Evolutionary conservation across 2,888 invertebrate species (phyloP).

Genomic region (Chrysolina haemoptera): DNA sequence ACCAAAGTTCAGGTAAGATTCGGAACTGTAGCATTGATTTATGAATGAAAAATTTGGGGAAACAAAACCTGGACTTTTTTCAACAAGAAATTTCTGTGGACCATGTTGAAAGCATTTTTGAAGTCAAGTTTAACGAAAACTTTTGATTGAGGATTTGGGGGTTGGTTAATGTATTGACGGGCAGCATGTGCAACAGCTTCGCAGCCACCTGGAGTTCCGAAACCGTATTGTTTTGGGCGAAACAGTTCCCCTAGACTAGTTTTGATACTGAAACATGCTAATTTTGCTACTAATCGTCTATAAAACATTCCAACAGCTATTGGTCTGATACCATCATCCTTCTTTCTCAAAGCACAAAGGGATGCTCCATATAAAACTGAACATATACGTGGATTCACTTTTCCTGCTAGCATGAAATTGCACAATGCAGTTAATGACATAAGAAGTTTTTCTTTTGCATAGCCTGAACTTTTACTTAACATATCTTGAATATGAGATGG

Average conservation of each 20-base stretch:
- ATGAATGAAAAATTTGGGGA: not conserved
- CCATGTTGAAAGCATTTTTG: not conserved
- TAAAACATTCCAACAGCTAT: too few species aligned
- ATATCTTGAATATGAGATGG: not conserved
- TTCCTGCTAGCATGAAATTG: too few species aligned
- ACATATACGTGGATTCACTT: too few species aligned
- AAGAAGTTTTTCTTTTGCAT: too few species aligned
- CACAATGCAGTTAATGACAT: too few species aligned
- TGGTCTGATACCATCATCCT: too few species aligned
- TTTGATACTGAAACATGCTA: too few species aligned
- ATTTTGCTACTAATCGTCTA: too few species aligned
- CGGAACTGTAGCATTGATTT: not conserved
- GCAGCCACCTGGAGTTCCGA: conserved; percentile 5
- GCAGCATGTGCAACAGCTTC: not conserved
- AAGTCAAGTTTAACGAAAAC: not conserved
- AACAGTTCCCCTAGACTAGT: too few species aligned
- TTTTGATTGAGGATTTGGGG: not conserved
- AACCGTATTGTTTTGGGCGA: too few species aligned
- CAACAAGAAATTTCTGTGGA: not conserved
- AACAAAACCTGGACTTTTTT: not conserved
- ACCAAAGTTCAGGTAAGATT: not conserved
- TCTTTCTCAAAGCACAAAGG: too few species aligned
- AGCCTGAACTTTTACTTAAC: not conserved
- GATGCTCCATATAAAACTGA: too few species aligned
- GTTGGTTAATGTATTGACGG: not conserved